These are phyloP conservation scores for Tachycineta bicolor DNA, from an alignment of 2,113 vertebrate genomes.

Conservation along the genomic window DNA sequence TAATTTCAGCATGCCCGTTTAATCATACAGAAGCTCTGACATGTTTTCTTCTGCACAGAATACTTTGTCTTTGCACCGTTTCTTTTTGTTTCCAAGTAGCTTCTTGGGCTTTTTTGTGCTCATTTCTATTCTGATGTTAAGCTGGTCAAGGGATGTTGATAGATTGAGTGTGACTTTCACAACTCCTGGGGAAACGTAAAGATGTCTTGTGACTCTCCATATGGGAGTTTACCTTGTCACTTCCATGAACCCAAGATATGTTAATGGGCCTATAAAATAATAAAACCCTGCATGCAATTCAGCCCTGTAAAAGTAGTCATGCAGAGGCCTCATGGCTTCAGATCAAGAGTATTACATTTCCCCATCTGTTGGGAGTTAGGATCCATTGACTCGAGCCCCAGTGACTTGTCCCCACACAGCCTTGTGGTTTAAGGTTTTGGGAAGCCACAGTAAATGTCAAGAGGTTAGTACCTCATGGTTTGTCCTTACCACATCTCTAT, in stretches of 20 bases:
- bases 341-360: background rate
- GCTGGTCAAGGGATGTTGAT: background rate
- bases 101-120: background rate
- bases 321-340: background rate
- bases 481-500: background rate
- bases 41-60: background rate
- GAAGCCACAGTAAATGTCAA: background rate
- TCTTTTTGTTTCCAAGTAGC: background rate
- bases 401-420: background rate
- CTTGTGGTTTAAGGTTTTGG: background rate
- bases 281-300: background rate
- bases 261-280: background rate
- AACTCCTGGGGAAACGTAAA: background rate
- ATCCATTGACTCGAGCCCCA: background rate
- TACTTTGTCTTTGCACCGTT: background rate
- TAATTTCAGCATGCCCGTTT: background rate
- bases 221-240: background rate
- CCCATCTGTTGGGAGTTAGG: background rate
- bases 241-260: background rate
- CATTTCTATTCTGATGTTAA: background rate
- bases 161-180: background rate
- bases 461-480: background rate
- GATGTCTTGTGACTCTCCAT: background rate
- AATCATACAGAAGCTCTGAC: background rate
- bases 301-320: background rate